Evolutionary conservation across 2,888 invertebrate species (phyloP), one percentile per base, ranked within the genome.

Genomic region (Hemithea aestivaria): DNA sequence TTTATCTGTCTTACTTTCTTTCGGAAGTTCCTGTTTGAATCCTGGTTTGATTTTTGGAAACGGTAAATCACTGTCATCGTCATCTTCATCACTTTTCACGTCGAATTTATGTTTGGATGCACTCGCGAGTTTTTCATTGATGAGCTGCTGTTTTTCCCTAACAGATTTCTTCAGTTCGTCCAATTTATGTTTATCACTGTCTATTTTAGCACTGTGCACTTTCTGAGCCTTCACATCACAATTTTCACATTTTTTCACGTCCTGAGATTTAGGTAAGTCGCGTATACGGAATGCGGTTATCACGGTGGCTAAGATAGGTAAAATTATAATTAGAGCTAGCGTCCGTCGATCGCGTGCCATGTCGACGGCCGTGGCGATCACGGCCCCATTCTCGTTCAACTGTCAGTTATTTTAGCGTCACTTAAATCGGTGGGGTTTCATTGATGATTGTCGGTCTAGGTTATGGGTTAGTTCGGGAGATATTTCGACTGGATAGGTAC

Each of bases 221-320:
- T 73, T 75, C 51, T 65, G 64, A 62, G 61, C 66, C 54, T 75
- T 76, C 62, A 73, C 76, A 63, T 80, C 81, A 81, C 84, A 84
- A 53, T 73, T 60, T 41, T 80, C 81, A 77, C 83, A 84, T 62
- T 16, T 16, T 16, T 16, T 16, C 5, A 2, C 16, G 16, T 53
- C 53, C 45, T 48, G 56, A 49, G 53, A 57, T 71, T 75, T 83
- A 43, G 81, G 80, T 61, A 80, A 65, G 65, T 85, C 83, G 52
- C 87, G 85, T 51, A 88, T 69, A 58, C 88, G 87, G 75, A 88
- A 88, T 74, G 87, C 87, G 68, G 79, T 83, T 74, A 84, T 82
- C 74, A 85, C 84, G 75, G 85, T 77, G 51, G 78, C 82, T 68
- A 87, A 75, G 70, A 87, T 73, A 55, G 82, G 70, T 51, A 84